Evolutionary conservation across 1,140 invertebrate genomes (phyloP), one percentile per base, ranked within the genome.

Genomic region (Drosophila tristis): DNA sequence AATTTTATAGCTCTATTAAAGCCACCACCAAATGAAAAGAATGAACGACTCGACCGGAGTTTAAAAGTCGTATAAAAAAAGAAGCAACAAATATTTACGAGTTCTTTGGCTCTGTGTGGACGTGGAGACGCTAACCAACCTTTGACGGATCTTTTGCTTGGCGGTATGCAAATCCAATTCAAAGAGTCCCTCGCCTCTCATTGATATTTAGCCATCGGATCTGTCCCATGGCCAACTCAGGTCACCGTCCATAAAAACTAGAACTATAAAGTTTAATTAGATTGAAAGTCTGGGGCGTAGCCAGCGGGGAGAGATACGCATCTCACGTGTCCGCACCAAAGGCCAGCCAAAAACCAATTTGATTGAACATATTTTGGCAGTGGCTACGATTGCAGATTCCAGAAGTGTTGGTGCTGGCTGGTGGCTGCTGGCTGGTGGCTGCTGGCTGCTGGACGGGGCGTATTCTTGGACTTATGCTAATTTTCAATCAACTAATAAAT

Each of bases 181-280:
- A 51, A 20, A 49, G 2, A 8, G 8, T 3, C 0, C 31, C 31
- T 3, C 8, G 3, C 3, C 63, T 25, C 58, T 58, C 67, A 70
- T 67, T 49, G 51, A 66, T 57, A 71, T 71, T 57, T 71, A 35
- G 57, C 64, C 67, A 71, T 70, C 53, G 58, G 35, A 29, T 29
- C 26, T 39, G 35, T 43, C 15, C 57, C 43, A 74, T 74, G 71
- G 59, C 64, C 70, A 76, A 35, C 50, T 42, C 35, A 45, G 45
- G 60, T 78, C 75, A 73, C 55, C 42, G 43, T 53, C 55, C 11
- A 26, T 25, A 15, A 64, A 80, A 86, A 85, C 80, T 86, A 63
- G 80, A 77, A 86, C 80, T 86, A 85, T 86, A 85, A 86, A 85
- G 63, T 74, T 85, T 77, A 85, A 77, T 77, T 80, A 70, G 63